phyloP scores from a whole-genome alignment of 2,797 vertebrate species.

The Bucorvus abyssinicus region DNA sequence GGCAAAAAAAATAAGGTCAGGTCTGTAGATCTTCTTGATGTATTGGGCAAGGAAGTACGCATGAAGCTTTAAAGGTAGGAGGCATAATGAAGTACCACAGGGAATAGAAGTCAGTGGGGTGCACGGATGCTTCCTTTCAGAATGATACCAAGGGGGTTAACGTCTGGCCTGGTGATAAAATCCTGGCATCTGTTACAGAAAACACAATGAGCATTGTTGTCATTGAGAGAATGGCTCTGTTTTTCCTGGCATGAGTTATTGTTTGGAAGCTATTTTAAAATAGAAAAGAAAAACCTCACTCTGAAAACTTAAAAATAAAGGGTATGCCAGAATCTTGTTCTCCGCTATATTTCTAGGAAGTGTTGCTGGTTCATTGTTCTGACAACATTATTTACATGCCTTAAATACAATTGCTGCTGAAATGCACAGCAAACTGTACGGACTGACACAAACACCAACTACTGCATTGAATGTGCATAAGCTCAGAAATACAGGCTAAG shows the following conservation, averaged over 20 bases:
- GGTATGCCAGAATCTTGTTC: slow-evolving; percentile 24
- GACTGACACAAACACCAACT: not conserved
- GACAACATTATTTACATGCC: slow-evolving; percentile 25
- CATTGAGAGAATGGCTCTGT: slow-evolving; percentile 76
- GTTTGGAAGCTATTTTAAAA: slow-evolving; percentile 72
- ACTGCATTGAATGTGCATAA: not conserved
- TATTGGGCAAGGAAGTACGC: slow-evolving; percentile 23
- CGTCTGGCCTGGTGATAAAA: slow-evolving; percentile 71
- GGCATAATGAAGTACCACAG: not conserved
- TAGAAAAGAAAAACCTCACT: slow-evolving; percentile 53
- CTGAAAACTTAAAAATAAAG: slow-evolving; percentile 46
- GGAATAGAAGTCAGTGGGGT: slow-evolving; percentile 49
- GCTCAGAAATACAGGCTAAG: not conserved
- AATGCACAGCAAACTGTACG: not conserved
- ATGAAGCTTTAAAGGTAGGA: slow-evolving; percentile 23
- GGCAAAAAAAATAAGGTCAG: not conserved
- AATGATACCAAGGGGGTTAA: slow-evolving; percentile 67
- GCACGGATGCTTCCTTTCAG: slow-evolving; percentile 57
- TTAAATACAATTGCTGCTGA: slow-evolving; percentile 33
- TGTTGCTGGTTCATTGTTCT: slow-evolving; percentile 38
- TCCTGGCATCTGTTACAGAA: slow-evolving; percentile 69
- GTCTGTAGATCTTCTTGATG: not conserved
- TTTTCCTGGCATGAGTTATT: slow-evolving; percentile 75
- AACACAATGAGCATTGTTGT: slow-evolving; percentile 77
- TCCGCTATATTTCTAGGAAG: slow-evolving; percentile 62